Conservation (phyloP, 2,797 vertebrate species). For the Spea hammondii region DNA sequence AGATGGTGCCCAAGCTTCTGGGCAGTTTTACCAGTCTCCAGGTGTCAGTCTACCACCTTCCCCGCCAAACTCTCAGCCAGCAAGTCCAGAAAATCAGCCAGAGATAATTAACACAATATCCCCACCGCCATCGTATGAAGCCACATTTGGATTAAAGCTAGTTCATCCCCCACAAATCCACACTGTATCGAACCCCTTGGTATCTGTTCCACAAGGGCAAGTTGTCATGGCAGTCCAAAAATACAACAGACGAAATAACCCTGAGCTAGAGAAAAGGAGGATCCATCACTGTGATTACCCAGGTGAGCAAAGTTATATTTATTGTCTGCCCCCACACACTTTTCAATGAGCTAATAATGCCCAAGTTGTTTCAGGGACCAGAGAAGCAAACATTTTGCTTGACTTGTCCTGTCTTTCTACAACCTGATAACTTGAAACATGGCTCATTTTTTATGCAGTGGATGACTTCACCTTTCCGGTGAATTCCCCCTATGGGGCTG, state of each 20-base stretch:
- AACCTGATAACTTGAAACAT: too few species aligned
- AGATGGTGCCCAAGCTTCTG: conserved; percentile 53
- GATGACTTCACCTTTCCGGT: too few species aligned
- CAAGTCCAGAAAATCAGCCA: conserved; percentile 81
- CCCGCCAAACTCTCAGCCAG: conserved; percentile 86
- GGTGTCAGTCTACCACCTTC: conserved; percentile 84
- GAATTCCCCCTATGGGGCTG: too few species aligned
- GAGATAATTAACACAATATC: conserved; percentile 76
- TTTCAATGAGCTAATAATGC: background rate
- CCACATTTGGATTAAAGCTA: conserved; percentile 72
- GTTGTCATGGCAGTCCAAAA: conserved; percentile 78
- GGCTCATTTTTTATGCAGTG: too few species aligned
- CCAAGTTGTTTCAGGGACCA: background rate
- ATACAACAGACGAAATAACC: conserved; percentile 89
- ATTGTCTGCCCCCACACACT: background rate
- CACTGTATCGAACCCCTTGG: conserved; percentile 67
- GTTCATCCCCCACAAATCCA: conserved; percentile 66
- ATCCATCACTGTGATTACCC: conserved; percentile 87
- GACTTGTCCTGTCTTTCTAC: too few species aligned
- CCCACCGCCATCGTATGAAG: conserved; percentile 74
- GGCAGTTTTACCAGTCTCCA: conserved; percentile 66
- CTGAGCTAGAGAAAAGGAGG: conserved; percentile 87
- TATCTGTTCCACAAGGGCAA: conserved; percentile 73
- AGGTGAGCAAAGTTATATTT: conserved; percentile 64
- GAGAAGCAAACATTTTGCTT: too few species aligned